Conservation (phyloP, 2,888 invertebrate genomes). For the Xiphydria camelus region DNA sequence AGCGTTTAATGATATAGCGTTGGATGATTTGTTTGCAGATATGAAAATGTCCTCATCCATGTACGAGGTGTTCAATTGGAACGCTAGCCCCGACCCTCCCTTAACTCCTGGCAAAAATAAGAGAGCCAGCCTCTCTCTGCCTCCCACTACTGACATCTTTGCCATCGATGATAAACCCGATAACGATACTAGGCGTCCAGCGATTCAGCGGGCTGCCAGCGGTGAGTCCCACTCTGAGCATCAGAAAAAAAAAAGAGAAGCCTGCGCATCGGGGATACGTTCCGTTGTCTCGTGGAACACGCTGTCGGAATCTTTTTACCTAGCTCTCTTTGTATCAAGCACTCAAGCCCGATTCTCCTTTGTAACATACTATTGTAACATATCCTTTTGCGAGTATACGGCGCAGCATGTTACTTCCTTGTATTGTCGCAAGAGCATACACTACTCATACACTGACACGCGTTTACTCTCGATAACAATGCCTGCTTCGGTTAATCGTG, state of each 20-base stretch:
- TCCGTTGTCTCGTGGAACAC: slow-evolving; percentile 21
- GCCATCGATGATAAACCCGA: slow-evolving; percentile 54
- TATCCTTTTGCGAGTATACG: slow-evolving; percentile 11
- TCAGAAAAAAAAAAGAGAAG: slow-evolving; percentile 14
- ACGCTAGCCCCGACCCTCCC: slow-evolving; percentile 56
- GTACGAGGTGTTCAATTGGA: slow-evolving; percentile 76
- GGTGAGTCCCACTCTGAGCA: slow-evolving; percentile 56
- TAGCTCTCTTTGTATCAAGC: background rate
- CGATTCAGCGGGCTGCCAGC: slow-evolving; percentile 53
- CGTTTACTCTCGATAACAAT: too few relatives aligned
- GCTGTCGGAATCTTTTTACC: slow-evolving; percentile 17
- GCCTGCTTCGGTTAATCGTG: too few relatives aligned
- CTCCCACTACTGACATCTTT: slow-evolving; percentile 57
- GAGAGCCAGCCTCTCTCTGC: slow-evolving; percentile 57
- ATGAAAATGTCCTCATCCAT: slow-evolving; percentile 71
- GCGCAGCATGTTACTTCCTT: too few relatives aligned
- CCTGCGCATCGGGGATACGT: slow-evolving; percentile 19
- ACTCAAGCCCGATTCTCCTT: slow-evolving; percentile 4
- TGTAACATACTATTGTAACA: background rate
- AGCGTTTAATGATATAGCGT: slow-evolving; percentile 13
- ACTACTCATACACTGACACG: too few relatives aligned
- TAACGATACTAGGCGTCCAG: slow-evolving; percentile 53
- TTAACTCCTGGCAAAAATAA: slow-evolving; percentile 55
- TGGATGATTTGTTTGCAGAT: slow-evolving; percentile 60
- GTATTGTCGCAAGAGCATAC: too few relatives aligned